Conservation (phyloP, 1,140 invertebrate species). For the Prorops nasuta region DNA sequence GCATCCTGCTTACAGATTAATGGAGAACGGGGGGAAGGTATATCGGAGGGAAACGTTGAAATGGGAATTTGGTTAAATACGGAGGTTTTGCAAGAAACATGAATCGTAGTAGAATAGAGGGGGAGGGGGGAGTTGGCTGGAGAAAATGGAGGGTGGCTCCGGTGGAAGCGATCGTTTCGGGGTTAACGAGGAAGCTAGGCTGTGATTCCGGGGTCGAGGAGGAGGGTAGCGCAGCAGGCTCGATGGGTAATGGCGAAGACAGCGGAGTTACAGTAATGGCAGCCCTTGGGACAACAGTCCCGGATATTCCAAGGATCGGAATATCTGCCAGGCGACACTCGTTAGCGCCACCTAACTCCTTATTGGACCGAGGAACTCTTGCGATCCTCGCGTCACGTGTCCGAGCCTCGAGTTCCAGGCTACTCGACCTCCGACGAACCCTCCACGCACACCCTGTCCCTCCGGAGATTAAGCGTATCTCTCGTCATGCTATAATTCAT, state of each 20-base stretch:
- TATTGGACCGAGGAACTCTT: conserved; percentile 26
- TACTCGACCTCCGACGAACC: conserved; percentile 13
- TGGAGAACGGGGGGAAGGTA: background rate
- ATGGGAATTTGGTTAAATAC: too few species aligned
- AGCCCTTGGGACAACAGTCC: conserved; percentile 38
- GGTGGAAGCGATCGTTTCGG: conserved; percentile 26
- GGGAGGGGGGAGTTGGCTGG: background rate
- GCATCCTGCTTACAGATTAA: too few species aligned
- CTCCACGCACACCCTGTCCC: conserved; percentile 7
- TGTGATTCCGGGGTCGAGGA: conserved; percentile 23
- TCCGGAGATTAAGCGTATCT: conserved; percentile 35
- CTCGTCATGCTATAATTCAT: conserved; percentile 38
- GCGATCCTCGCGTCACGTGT: conserved; percentile 36
- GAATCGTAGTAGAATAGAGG: too few species aligned
- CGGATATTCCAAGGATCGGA: conserved; percentile 27
- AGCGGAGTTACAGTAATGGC: conserved; percentile 40
- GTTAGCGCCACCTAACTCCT: conserved; percentile 45
- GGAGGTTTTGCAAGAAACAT: too few species aligned
- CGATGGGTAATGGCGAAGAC: conserved; percentile 33
- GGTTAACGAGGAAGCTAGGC: conserved; percentile 39
- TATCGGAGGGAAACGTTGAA: background rate
- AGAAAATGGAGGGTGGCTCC: background rate
- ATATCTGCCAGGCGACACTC: conserved; percentile 32
- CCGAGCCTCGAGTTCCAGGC: conserved; percentile 24
- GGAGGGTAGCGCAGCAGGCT: background rate